Evolutionary conservation across 2,797 vertebrate species (phyloP), one percentile per base, ranked within the genome.

Genomic region (Phyllotis vaccarum): DNA sequence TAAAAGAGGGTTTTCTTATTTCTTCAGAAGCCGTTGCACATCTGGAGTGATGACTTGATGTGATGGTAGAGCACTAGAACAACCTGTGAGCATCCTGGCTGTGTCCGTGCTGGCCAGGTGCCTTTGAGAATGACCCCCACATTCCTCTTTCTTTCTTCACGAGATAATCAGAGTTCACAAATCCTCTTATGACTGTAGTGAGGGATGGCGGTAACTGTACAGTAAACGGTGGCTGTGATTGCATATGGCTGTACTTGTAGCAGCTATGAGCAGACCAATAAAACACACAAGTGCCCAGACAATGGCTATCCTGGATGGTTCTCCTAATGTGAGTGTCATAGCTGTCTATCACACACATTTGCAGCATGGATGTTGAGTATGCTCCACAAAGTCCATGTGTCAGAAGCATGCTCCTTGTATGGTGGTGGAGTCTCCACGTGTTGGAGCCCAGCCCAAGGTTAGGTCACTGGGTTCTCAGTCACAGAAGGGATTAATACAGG

Each of bases 261-360:
- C 72, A 68, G 3, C n/a, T 34, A 17, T 52, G 29, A 49, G 64
- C 58, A 70, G 29, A 49, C n/a, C 12, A 24, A 34, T 22, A 40
- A 17, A 58, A 27, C 49, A 19, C 21, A 1, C 78, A 56, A 19
- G 10, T 13, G 1, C 4, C 60, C 43, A 46, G 49, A 49, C 34
- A 49, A 6, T 0, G 6, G 8, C 56, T 12, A 0, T 56, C 31
- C 40, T 27, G 2, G 0, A 5, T 16, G 43, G 13, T 56, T 75
- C 24, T 62, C n/a, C 29, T 74, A 13, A 8, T 11, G 40, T 1
- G 2, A 49, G 52, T 0, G 0, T 54, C n/a, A 5, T 1, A 0
- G 46, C 10, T 64, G 6, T n/a, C 31, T 43, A 54, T n/a, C 49
- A 22, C 43, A 52, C 21, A 40, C 9, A 31, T 3, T 11, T 34